Evolutionary conservation across 2,888 invertebrate genomes (phyloP), one percentile per base, ranked within the genome.

Genomic region (Lithophane ornitopus): DNA sequence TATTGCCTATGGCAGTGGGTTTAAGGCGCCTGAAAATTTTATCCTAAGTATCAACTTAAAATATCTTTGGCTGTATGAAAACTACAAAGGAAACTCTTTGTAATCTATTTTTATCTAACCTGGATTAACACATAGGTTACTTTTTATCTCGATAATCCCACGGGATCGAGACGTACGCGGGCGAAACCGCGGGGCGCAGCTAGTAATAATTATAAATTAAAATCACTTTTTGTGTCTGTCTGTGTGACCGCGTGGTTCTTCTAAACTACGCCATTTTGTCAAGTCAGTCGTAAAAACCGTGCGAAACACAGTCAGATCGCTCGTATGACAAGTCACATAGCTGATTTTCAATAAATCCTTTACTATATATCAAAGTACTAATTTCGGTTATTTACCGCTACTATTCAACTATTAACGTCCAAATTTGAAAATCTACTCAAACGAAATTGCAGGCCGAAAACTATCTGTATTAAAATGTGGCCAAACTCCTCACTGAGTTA

Each of bases 391-490:
- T n/a, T n/a, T n/a, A n/a, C n/a, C 0, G 11, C 44, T 22, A 54
- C 46, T n/a, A 54, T 54, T n/a, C 2, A 7, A 52, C 3, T 22
- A 52, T 11, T 52, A 54, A 52, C 22, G 4, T 54, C 46, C 22
- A 11, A 46, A 66, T 70, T 59, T 59, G 56, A 65, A 70, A 63
- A 14, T 39, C n/a, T 46, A 65, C 41, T 46, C 28, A 68, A 70
- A 83, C 44, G 22, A 74, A 77, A 56, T 28, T 66, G 26, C 54
- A 46, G 39, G 52, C 70, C 54, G 34, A 69, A 74, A 74, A 78
- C 68, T 81, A 75, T 73, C 68, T 46, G 41, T 74, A 76, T 76
- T 83, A 76, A 74, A 80, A 77, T 62, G 70, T 68, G 66, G 65
- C 62, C 34, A 54, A 76, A 77, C 67, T 70, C 49, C 49, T 62